Conservation (phyloP, 92 coral and sea anemone genomes). For the Umimayanthus chanpuru region DNA sequence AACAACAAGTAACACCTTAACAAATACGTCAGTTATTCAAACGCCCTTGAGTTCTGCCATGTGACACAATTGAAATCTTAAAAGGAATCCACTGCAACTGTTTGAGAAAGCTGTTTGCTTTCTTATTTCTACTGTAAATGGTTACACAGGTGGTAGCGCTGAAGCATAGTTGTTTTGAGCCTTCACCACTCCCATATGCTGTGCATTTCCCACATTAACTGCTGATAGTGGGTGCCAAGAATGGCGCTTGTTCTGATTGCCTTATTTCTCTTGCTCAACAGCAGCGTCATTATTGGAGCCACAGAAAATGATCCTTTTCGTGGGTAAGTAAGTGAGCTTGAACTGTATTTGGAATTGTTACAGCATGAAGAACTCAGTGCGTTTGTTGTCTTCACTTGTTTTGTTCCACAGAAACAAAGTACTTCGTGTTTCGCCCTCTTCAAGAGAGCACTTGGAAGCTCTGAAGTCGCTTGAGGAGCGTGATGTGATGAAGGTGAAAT, state of each 20-base stretch:
- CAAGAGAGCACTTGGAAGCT: slow-evolving; percentile 49
- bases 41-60: not conserved
- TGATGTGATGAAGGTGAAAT: slow-evolving; percentile 39
- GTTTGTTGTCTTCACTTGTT: not conserved
- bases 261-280: not conserved
- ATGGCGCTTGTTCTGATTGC: not conserved
- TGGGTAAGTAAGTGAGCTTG: not conserved
- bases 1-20: not conserved
- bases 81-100: not conserved
- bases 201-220: not conserved
- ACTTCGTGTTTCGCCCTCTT: slow-evolving; percentile 60
- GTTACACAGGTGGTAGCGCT: not conserved
- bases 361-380: not conserved
- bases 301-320: not conserved
- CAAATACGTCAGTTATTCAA: not conserved
- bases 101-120: not conserved
- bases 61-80: not conserved
- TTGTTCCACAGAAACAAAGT: slow-evolving; percentile 61
- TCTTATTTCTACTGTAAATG: not conserved
- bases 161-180: not conserved
- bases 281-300: not conserved
- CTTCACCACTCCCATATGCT: not conserved
- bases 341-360: not conserved
- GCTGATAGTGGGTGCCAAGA: not conserved
- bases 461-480: slow-evolving; percentile 47